Conservation (phyloP, 1,140 invertebrate genomes). For the Drosophila varians region DNA sequence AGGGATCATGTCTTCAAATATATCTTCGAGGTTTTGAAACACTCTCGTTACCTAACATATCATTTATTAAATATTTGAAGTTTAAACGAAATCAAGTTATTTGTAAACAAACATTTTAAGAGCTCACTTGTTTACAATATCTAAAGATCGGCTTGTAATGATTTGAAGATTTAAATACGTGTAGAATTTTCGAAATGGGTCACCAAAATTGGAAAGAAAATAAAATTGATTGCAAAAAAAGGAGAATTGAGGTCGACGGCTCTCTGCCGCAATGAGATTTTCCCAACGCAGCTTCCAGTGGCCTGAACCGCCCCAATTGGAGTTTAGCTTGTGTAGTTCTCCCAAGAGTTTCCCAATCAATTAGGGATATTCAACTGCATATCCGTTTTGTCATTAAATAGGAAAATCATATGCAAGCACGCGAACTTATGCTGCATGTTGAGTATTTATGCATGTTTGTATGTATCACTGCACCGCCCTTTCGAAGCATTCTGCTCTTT, state of each 20-base stretch:
- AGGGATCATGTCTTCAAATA: too few relatives aligned
- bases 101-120: too few relatives aligned
- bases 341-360: background rate
- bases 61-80: too few relatives aligned
- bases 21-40: too few relatives aligned
- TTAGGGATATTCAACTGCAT: background rate
- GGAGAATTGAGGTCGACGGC: conserved; percentile 13
- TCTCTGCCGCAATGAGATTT: conserved; percentile 1
- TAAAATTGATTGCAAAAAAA: background rate
- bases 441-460: background rate
- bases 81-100: too few relatives aligned
- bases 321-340: conserved; percentile 8
- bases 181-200: background rate
- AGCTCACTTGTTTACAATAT: too few relatives aligned
- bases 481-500: conserved; percentile 4
- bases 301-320: conserved; percentile 27
- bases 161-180: too few relatives aligned
- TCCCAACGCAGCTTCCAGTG: conserved; percentile 31
- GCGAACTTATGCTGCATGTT: background rate
- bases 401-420: background rate
- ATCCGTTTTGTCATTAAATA: background rate
- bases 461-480: conserved; percentile 8
- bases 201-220: background rate
- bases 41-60: too few relatives aligned
- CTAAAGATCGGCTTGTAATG: background rate